phyloP scores from a whole-genome alignment of 2,113 vertebrate species.

The Sorex fumeus region DNA sequence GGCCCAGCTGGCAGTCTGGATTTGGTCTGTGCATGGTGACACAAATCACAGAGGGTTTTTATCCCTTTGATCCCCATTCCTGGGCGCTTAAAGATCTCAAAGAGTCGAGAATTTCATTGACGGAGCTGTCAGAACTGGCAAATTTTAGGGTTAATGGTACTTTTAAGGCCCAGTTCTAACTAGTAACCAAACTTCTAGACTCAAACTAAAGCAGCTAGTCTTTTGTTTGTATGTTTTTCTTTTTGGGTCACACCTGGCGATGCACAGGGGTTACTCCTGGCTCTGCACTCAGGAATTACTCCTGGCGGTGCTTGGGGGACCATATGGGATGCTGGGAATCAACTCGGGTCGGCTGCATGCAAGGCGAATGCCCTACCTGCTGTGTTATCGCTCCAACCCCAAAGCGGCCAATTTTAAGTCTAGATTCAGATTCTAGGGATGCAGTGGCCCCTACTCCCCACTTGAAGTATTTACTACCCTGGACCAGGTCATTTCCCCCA shows the following conservation, averaged over 20 bases:
- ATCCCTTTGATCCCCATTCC: too few relatives aligned
- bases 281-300: too few relatives aligned
- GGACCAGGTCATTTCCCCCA: neutral
- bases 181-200: conserved; percentile 60
- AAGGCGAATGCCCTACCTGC: too few relatives aligned
- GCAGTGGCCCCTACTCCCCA: too few relatives aligned
- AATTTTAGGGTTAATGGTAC: conserved; percentile 70
- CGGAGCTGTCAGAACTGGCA: conserved; percentile 72
- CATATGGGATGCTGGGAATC: too few relatives aligned
- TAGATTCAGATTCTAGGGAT: neutral
- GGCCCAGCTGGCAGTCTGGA: rapidly evolving
- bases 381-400: too few relatives aligned
- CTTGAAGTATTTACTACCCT: conserved; percentile 1
- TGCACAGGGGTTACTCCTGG: too few relatives aligned
- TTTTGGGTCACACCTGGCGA: too few relatives aligned
- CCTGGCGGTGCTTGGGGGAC: too few relatives aligned
- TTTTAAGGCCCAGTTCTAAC: conserved; percentile 62
- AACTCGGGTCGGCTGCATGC: too few relatives aligned
- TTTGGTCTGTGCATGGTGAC: neutral
- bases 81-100: neutral
- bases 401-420: conserved; percentile 55
- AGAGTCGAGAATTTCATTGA: conserved; percentile 47
- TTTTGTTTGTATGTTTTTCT: too few relatives aligned
- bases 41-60: neutral
- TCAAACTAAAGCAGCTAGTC: conserved; percentile 73